Conservation (phyloP, 92 coral and sea anemone genomes). For the Zoanthus sociatus region DNA sequence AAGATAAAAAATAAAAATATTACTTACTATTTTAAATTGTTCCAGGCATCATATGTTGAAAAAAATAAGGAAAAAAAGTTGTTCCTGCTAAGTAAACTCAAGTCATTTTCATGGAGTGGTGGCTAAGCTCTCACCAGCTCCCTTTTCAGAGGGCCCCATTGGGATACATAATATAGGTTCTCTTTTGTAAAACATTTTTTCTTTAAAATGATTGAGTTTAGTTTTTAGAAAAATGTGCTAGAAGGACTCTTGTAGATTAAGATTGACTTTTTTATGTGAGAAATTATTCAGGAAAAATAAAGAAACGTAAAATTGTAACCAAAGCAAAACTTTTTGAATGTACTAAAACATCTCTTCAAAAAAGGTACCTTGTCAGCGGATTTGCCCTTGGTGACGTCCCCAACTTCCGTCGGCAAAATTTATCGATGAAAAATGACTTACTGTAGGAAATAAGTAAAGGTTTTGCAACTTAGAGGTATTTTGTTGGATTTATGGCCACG, state of each 20-base stretch:
- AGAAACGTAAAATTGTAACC: background rate
- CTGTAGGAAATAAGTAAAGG: background rate
- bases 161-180: background rate
- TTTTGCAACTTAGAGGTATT: background rate
- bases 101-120: slow-evolving; percentile 2
- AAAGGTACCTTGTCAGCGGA: slow-evolving; percentile 47
- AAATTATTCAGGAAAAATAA: background rate
- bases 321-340: background rate
- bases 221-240: background rate
- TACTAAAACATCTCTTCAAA: background rate
- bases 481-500: slow-evolving; percentile 77
- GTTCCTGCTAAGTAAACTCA: background rate
- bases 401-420: slow-evolving; percentile 2
- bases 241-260: background rate
- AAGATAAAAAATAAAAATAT: background rate
- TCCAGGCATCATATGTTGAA: background rate
- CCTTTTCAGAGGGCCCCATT: slow-evolving; percentile 18
- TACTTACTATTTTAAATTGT: slow-evolving; percentile 21
- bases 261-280: background rate
- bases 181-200: background rate
- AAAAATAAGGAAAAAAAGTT: background rate
- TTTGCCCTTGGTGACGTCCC: slow-evolving; percentile 52
- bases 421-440: background rate
- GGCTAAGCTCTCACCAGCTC: slow-evolving; percentile 21
- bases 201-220: background rate